Evolutionary conservation across 1,140 invertebrate species (phyloP).

Genomic region (Tetragonula clypearis): DNA sequence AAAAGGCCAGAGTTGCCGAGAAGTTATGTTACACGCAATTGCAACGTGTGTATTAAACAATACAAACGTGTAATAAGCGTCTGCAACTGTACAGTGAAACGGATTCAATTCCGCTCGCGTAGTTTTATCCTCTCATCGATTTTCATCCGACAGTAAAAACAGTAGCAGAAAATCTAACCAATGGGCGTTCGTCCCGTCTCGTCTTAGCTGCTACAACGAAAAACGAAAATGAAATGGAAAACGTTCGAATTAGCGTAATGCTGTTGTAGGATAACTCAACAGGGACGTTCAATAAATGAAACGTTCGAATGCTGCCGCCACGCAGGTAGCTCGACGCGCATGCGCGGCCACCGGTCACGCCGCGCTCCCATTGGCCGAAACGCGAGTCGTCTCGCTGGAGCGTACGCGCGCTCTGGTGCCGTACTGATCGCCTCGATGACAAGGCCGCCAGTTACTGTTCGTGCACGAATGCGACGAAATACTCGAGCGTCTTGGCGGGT

Average conservation of each 20-base stretch:
- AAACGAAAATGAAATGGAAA: too few species aligned
- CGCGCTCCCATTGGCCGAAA: background rate
- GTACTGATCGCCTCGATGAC: conserved; percentile 62
- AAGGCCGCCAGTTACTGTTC: conserved; percentile 61
- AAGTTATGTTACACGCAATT: too few species aligned
- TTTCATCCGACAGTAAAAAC: background rate
- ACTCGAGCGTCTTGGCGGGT: conserved; percentile 60
- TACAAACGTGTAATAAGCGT: too few species aligned
- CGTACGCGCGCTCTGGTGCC: conserved; percentile 53
- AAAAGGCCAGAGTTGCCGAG: too few species aligned
- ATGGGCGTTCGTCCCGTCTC: background rate
- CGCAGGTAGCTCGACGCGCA: background rate
- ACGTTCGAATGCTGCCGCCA: conserved; percentile 31
- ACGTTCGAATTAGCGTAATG: background rate
- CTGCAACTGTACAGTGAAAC: background rate
- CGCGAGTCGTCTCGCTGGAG: conserved; percentile 12
- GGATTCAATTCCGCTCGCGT: background rate
- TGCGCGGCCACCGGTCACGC: background rate
- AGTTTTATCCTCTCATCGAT: background rate
- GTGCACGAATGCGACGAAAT: conserved; percentile 66
- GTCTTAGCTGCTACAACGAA: too few species aligned
- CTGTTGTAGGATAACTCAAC: background rate
- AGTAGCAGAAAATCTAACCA: background rate
- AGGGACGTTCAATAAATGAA: background rate
- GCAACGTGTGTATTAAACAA: too few species aligned